Conservation (phyloP, 2,113 vertebrate species). For the Ammospiza caudacuta region DNA sequence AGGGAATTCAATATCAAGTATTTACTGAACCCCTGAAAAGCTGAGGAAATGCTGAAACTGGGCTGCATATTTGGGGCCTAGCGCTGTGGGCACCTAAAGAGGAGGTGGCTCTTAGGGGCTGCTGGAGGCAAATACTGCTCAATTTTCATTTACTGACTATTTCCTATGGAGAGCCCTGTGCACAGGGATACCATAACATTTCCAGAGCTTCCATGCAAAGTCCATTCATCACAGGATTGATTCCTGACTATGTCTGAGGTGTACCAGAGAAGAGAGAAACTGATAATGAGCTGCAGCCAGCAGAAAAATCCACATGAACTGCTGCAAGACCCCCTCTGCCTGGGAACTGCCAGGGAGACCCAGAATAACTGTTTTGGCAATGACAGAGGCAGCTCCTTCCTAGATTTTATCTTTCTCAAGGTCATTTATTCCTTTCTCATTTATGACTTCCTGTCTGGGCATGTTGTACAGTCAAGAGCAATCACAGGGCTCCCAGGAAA, state of each 20-base stretch:
- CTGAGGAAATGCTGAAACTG: neutral
- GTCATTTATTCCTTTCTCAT: neutral
- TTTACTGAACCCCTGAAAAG: neutral
- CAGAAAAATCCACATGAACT: neutral
- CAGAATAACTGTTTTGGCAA: neutral
- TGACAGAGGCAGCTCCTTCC: neutral
- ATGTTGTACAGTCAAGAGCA: neutral
- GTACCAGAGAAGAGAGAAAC: neutral
- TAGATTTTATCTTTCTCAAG: neutral
- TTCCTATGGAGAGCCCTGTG: neutral
- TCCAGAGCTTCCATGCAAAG: neutral
- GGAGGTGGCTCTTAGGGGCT: neutral
- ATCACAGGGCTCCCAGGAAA: slow-evolving; percentile 6
- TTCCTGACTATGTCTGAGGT: neutral
- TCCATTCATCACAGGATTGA: neutral
- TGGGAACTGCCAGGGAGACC: neutral
- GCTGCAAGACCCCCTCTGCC: neutral
- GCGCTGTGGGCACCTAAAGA: neutral
- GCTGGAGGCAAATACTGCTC: neutral
- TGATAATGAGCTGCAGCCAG: neutral
- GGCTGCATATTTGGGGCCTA: neutral
- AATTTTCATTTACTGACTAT: neutral
- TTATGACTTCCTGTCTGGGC: neutral
- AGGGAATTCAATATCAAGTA: neutral
- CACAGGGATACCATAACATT: neutral